Percentiles rank a stretch among this genome's conserved stretches.
phyloP scores from a whole-genome alignment of 2,797 vertebrate species.

The Malacoctenus gilli region DNA sequence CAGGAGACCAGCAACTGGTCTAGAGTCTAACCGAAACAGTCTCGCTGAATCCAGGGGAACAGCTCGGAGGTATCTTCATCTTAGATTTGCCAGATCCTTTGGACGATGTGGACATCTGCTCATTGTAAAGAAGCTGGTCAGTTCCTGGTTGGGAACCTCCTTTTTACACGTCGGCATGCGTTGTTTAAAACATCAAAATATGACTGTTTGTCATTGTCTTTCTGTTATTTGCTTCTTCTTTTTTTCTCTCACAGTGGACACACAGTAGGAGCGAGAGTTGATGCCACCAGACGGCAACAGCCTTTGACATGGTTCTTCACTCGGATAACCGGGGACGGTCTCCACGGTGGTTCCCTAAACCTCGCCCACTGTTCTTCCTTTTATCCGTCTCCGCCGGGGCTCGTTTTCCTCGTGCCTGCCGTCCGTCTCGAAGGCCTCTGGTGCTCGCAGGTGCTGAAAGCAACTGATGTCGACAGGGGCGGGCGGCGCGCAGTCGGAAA shows the following conservation, averaged over 20 bases:
- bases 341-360: neutral
- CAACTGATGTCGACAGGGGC: conserved; percentile 5
- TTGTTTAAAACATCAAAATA: too few species aligned
- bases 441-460: conserved; percentile 22
- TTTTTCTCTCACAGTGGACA: conserved; percentile 4
- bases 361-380: neutral
- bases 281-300: too few species aligned
- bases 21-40: too few species aligned
- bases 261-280: conserved; percentile 2
- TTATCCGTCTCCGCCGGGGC: neutral
- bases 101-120: too few species aligned
- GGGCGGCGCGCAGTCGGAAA: neutral
- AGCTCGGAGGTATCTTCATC: too few species aligned
- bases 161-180: too few species aligned
- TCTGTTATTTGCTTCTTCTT: neutral
- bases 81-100: too few species aligned
- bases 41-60: too few species aligned
- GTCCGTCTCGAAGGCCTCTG: neutral
- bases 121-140: too few species aligned
- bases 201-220: neutral
- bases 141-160: too few species aligned
- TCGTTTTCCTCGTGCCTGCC: neutral
- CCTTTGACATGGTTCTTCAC: conserved; percentile 11
- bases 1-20: too few species aligned
- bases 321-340: neutral